phyloP scores from a whole-genome alignment of 2,113 vertebrate species.

The Etheostoma cragini region DNA sequence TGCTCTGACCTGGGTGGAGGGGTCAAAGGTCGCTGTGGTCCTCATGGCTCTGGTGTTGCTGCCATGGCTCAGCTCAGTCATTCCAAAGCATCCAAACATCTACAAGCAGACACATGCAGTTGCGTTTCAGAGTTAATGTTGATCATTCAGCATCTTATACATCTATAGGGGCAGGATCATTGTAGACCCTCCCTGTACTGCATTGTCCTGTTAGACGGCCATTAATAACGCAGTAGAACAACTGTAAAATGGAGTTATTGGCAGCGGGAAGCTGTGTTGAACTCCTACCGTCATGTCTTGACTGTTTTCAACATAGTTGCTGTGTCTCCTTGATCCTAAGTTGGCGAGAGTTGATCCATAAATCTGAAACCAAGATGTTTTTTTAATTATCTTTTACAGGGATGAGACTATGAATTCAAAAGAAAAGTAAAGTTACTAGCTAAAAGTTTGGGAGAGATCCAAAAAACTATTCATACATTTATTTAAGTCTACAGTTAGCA shows the following conservation, averaged over 20 bases:
- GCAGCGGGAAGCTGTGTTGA: neutral
- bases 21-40: constrained; percentile 91
- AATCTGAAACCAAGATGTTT: constrained; percentile 78
- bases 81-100: constrained; percentile 92
- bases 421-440: no score
- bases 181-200: neutral
- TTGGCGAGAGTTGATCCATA: constrained; percentile 83
- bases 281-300: constrained; percentile 85
- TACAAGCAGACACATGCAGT: constrained; percentile 36
- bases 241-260: no score
- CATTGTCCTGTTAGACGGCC: neutral
- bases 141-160: no score
- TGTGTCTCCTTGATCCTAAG: constrained; percentile 85
- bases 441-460: no score
- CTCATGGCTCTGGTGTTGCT: constrained; percentile 92
- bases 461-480: no score
- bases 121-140: neutral
- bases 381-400: neutral
- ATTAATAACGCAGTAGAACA: neutral
- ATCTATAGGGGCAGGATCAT: neutral
- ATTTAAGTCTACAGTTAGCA: no score
- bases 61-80: constrained; percentile 96
- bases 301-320: constrained; percentile 73
- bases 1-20: constrained; percentile 68
- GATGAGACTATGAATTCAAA: neutral